Evolutionary conservation across 2,888 invertebrate genomes (phyloP), one percentile per base, ranked within the genome.

Genomic region (Phyto melanocephala): DNA sequence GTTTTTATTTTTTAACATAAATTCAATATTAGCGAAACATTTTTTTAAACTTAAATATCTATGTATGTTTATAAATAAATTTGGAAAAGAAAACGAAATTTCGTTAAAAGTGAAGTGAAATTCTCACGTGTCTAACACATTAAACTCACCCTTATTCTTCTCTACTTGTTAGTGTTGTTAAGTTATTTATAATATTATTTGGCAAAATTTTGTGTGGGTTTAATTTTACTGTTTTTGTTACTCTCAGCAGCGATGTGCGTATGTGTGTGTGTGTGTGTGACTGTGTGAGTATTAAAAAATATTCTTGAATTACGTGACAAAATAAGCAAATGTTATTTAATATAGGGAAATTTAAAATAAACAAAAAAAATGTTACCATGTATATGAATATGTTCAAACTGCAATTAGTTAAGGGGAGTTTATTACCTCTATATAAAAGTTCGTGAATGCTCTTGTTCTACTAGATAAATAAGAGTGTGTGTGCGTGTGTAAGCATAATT

Each of bases 241-340:
- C n/a, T n/a, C n/a, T n/a, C n/a, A n/a, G n/a, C n/a, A n/a, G n/a
- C n/a, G n/a, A n/a, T n/a, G n/a, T n/a, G n/a, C n/a, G n/a, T n/a
- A n/a, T n/a, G n/a, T n/a, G n/a, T n/a, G n/a, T n/a, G n/a, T n/a
- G 0, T 15, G 15, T 15, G 20, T 20, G 4, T 17, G 17, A 5
- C 1, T 52, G 13, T 54, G 20, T 62, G 11, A 24, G 42, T n/a
- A n/a, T n/a, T n/a, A 15, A 24, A 42, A 68, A 62, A 52, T 33
- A 52, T 65, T 13, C 40, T 54, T 17, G 71, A 50, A 71, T 42
- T 79, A 79, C 79, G 67, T 79, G 79, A 79, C 79, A 67, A 79
- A 60, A 72, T 78, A 28, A 28, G 56, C 35, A 72, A 72, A 45
- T 67, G n/a, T 45, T 45, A 37, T 47, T 47, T 22, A 45, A 35